Conservation (phyloP, 1,140 invertebrate species). For the Aphis gossypii region DNA sequence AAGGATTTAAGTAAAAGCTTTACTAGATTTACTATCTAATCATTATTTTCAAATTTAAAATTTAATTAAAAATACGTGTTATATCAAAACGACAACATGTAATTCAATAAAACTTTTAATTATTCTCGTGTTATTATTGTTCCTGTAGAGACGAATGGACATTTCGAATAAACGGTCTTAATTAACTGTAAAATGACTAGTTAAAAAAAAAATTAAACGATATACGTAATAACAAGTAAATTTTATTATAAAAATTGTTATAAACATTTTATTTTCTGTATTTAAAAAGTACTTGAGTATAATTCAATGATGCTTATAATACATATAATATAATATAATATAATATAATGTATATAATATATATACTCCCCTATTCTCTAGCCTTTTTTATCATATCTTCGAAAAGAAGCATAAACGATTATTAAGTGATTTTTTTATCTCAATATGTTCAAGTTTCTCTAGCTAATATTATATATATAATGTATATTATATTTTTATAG, state of each 20-base stretch:
- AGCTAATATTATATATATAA: background rate
- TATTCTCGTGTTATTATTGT: background rate
- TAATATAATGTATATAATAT: background rate
- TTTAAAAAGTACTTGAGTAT: background rate
- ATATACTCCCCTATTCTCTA: background rate
- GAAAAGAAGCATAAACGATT: background rate
- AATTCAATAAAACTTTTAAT: background rate
- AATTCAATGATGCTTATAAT: background rate
- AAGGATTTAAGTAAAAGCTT: background rate
- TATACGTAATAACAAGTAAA: background rate
- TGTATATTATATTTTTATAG: conserved; percentile 65
- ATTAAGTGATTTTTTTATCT: background rate
- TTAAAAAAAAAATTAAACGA: background rate
- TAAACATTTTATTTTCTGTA: background rate
- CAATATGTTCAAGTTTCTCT: background rate
- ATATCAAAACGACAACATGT: background rate
- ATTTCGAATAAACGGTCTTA: background rate
- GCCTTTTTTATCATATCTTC: background rate
- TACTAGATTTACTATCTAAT: background rate
- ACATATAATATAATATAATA: background rate
- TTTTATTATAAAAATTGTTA: background rate
- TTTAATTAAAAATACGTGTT: background rate
- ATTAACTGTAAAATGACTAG: background rate
- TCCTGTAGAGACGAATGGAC: background rate
- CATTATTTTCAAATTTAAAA: background rate